Base-by-base conservation (phyloP, 2,113 vertebrate genomes). In the Oncorhynchus nerka region DNA sequence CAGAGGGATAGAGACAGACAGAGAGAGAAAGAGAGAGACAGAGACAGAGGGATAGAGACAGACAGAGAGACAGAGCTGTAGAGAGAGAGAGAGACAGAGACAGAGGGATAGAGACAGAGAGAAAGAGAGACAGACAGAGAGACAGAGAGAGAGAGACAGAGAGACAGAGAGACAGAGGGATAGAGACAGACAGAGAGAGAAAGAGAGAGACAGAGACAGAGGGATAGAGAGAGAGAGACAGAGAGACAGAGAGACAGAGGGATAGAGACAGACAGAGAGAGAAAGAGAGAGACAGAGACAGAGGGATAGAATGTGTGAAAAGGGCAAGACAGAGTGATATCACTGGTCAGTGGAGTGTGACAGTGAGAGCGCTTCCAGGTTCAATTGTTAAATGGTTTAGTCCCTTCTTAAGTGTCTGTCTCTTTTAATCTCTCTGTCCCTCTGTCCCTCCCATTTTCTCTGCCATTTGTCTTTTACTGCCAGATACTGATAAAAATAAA, bases 301-400 rank as follows among this genome's bases (percentile, higher is more conserved):
- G 49, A 78, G 32, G 32, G 32, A 32, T 32, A 32, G 32, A 32
- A 32, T 32, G 32, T 1, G 32, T 32, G 32, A 32, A 75, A 1
- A 5, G 24, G 34, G 65, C n/a, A 3, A 81, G 81, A 84, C 77
- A 82, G 67, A 76, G 76, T 69, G 49, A 39, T 39, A 39, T 8
- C 79, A 15, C 49, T 16, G 15, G 62, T 12, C 8, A 28, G 62
- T 4, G 62, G 20, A 77, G 70, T 45, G 6, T 82, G 82, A 85
- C 79, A 82, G 68, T 81, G 79, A 85, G 71, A 77, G 75, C 71
- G 51, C 76, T 78, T 49, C 4, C 66, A 86, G 89, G 83, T 84
- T 84, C 87, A 90, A 83, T 70, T 84, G 74, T 86, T 88, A 88
- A 91, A 89, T 70, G 82, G 79, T 89, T 88, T 80, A 84, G 61